Evolutionary conservation across 2,888 invertebrate genomes (phyloP).

Genomic region (Cancer borealis): DNA sequence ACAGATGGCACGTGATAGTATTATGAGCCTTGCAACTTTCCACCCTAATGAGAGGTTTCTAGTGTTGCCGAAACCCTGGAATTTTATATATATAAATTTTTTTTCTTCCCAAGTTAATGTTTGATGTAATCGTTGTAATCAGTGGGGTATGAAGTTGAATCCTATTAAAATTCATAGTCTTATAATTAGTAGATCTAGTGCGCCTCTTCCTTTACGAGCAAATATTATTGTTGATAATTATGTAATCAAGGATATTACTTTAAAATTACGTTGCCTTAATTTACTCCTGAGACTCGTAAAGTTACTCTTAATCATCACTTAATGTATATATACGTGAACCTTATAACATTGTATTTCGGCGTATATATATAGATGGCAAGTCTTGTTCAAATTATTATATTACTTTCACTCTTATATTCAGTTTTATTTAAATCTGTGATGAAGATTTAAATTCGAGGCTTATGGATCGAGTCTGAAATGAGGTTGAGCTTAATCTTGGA

Average conservation of each 20-base stretch:
- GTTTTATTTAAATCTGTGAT: background rate
- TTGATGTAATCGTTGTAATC: conserved; percentile 45
- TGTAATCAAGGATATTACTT: background rate
- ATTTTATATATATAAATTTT: background rate
- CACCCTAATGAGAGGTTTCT: background rate
- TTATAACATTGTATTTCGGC: background rate
- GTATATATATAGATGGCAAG: background rate
- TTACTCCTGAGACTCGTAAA: too few relatives aligned
- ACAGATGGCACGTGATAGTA: background rate
- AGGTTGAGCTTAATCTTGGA: background rate
- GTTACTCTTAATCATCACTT: background rate
- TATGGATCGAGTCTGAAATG: background rate
- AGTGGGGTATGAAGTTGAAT: conserved; percentile 34
- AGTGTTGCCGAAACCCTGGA: background rate
- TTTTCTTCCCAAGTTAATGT: background rate
- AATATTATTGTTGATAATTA: background rate
- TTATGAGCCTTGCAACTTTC: background rate
- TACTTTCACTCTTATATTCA: background rate
- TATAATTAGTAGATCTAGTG: conserved; percentile 50
- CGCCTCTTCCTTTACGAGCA: background rate
- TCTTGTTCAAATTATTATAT: background rate
- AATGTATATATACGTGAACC: background rate
- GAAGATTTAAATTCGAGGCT: background rate
- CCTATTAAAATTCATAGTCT: conserved; percentile 45
- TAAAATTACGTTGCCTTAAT: background rate